phyloP scores from a whole-genome alignment of 1,140 invertebrate species.

The Druon quercuslanigerum region DNA sequence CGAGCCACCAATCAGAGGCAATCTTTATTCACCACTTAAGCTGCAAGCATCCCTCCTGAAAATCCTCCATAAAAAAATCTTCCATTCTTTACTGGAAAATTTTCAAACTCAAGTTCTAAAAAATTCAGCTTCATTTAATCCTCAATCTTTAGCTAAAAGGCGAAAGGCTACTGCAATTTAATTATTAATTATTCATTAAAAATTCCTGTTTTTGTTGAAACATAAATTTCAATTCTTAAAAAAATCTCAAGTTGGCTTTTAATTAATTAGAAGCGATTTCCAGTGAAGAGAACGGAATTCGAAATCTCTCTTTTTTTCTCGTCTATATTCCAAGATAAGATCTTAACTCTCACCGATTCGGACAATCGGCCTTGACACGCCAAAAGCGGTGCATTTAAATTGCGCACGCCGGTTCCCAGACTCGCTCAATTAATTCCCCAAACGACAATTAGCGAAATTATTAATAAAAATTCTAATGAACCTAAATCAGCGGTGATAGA shows the following conservation, averaged over 20 bases:
- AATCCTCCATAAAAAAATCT: neutral
- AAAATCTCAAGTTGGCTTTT: conserved; percentile 9
- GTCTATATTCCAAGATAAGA: conserved; percentile 14
- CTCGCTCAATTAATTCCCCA: conserved; percentile 65
- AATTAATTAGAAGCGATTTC: conserved; percentile 28
- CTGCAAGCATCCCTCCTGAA: neutral
- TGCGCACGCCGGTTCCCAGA: conserved; percentile 55
- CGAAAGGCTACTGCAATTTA: too few species aligned
- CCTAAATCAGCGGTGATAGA: conserved; percentile 70
- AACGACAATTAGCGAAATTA: conserved; percentile 69
- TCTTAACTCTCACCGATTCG: conserved; percentile 25
- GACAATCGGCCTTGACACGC: conserved; percentile 28
- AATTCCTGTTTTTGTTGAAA: neutral
- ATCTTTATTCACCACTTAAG: conserved; percentile 33
- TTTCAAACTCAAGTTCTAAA: too few species aligned
- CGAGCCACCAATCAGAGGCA: conserved; percentile 51
- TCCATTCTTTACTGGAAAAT: neutral
- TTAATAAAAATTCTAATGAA: conserved; percentile 72
- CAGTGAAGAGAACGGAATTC: conserved; percentile 27
- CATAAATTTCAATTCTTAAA: neutral
- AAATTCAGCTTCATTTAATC: too few species aligned
- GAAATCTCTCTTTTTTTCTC: conserved; percentile 13
- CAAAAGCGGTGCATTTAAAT: conserved; percentile 29
- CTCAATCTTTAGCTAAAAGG: too few species aligned
- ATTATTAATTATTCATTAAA: too few species aligned